Conservation (phyloP, 1,140 invertebrate genomes). For the Branchinecta lynchi region DNA sequence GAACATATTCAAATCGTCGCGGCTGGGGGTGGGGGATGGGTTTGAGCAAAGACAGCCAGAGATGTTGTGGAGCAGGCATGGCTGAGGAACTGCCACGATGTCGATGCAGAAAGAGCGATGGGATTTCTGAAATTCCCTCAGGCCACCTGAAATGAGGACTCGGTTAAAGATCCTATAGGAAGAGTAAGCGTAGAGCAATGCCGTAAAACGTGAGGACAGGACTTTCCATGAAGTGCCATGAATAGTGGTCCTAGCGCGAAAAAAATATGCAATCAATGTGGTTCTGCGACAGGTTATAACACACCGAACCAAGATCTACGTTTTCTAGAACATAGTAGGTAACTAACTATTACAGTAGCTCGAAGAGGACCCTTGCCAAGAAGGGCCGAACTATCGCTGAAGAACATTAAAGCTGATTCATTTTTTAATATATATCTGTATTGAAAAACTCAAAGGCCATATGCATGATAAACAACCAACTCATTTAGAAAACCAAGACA, state of each 20-base stretch:
- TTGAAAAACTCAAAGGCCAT: too few relatives aligned
- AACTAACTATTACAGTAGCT: too few relatives aligned
- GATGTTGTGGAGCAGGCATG: background rate
- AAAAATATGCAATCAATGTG: background rate
- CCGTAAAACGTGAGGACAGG: background rate
- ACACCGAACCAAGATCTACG: too few relatives aligned
- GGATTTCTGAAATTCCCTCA: slow-evolving; percentile 31
- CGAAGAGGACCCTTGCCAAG: too few relatives aligned
- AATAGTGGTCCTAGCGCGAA: background rate
- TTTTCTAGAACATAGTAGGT: too few relatives aligned
- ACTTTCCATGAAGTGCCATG: background rate
- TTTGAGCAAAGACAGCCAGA: slow-evolving; percentile 20
- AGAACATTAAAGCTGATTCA: too few relatives aligned
- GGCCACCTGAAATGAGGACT: slow-evolving; percentile 30
- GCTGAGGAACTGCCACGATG: slow-evolving; percentile 13
- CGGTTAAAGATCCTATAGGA: background rate
- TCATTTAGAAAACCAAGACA: too few relatives aligned
- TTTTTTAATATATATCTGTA: too few relatives aligned
- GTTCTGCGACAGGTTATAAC: too few relatives aligned
- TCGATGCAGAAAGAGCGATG: slow-evolving; percentile 31
- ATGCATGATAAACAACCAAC: too few relatives aligned
- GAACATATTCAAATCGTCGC: slow-evolving; percentile 51
- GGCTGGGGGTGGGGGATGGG: slow-evolving; percentile 17
- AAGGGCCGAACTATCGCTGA: too few relatives aligned
- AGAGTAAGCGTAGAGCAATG: background rate